These are phyloP conservation scores for honey bee (Apis mellifera) DNA, from an alignment of 1,140 invertebrate genomes.

Conservation along the genomic window Amel_HAv3.1 CM009933.2:7665501-7666000, in stretches of 20 bases:
- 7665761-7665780: slow-evolving; percentile 7
- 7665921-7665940: too few relatives aligned
- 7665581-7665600: not conserved
- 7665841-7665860: not conserved
- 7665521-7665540: too few relatives aligned
- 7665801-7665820: not conserved
- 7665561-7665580: too few relatives aligned
- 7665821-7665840: not conserved
- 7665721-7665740: not conserved
- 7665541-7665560: not conserved
- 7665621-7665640: slow-evolving; percentile 21
- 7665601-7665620: not conserved
- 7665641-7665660: slow-evolving; percentile 50
- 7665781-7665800: slow-evolving; percentile 27
- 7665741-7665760: not conserved
- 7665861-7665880: too few relatives aligned
- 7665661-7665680: not conserved
- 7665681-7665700: not conserved
- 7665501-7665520: too few relatives aligned
- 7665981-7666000: too few relatives aligned
- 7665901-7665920: too few relatives aligned
- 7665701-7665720: not conserved
- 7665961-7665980: too few relatives aligned
- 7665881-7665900: too few relatives aligned
- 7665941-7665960: too few relatives aligned